Base-by-base conservation (phyloP, 2,113 vertebrate species). In the Rattus rattus region DNA sequence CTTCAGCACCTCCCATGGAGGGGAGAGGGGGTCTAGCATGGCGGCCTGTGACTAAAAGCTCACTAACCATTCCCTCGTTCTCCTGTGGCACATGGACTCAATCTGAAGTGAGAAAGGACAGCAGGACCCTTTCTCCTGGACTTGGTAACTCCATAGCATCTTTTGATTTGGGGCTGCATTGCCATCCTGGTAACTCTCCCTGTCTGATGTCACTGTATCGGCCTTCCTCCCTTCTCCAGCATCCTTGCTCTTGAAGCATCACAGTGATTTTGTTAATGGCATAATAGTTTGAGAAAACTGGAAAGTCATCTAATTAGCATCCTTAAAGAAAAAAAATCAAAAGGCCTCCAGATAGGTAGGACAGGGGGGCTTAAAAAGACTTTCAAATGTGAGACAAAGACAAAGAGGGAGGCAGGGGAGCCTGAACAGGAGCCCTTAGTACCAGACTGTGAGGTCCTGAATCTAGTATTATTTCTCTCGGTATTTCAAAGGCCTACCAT, bases 331-430 rank as follows among this genome's bases (percentile, higher is more conserved):
- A 81, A 80, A 49, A n/a, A 59, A 56, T n/a, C 20, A 39, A 26
- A 83, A 83, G n/a, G 36, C 36, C 54, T 24, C 54, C 24, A 43
- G 87, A 90, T 69, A 54, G 52, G 75, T 67, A 52, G 67, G 39
- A 67, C 28, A 20, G 24, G 61, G 36, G 73, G 5, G 12, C 36
- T 94, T 88, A 80, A 94, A 93, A 94, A 20, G 80, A 81, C 84
- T 81, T 88, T 90, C 90, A 85, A 76, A 90, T 59, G 76, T 81
- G 85, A 94, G 30, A 20, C 43, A 76, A 13, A 52, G 84, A 70
- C 39, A 59, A 61, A 93, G 56, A 73, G 47, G 12, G 73, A 79
- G 54, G 28, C 30, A 69, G 10, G 2, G 28, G 47, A 52, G 10
- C 17, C 63, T 87, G 16, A 67, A 2, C 39, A 33, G 26, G 14